Base-by-base conservation (phyloP, 2,888 invertebrate genomes). In the Chelonus formosanus region DNA sequence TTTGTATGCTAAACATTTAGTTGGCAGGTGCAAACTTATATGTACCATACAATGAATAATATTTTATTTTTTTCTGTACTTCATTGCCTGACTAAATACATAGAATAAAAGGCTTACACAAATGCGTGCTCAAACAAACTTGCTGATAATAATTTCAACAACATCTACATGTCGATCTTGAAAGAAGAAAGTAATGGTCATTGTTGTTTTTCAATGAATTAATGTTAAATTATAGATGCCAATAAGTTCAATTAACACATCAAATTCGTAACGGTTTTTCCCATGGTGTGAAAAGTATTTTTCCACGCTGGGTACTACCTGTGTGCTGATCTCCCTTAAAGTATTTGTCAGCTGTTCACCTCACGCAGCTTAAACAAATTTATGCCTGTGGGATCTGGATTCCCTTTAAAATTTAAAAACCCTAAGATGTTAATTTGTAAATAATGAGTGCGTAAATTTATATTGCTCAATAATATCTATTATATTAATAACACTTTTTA, bases 381-480 rank as follows among this genome's bases (percentile, higher is more conserved):
- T 59, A 8, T 47, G 45, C 52, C 61, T 44, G 66, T 47, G 53
- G 58, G 45, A 67, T 43, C 32, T 54, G 34, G 45, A 48, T 67
- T 74, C 78, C 77, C 75, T 80, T 80, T 79, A 80, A 80, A 77
- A 65, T 78, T 80, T 80, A 80, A 80, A 80, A 73, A 73, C 67
- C 70, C 68, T 68, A 62, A 58, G 34, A 20, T 20, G 20, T 20
- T 20, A 20, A 20, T 20, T 20, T 20, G 20, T 2, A 20, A 20
- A 2, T 20, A 20, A 20, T 20, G 20, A 20, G 1, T 20, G 2
- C 20, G 2, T 20, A 20, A 20, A 20, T 20, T 20, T 20, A 2
- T 20, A 2, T 20, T 20, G 20, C 20, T 20, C 20, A 20, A 20
- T 20, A 20, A 20, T 20, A 20, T 20, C 2, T 20, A 20, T 20